Percentiles rank a stretch among this genome's conserved stretches.
Evolutionary conservation across 2,113 vertebrate species (phyloP).

Genomic region (Fulmarus glacialis): DNA sequence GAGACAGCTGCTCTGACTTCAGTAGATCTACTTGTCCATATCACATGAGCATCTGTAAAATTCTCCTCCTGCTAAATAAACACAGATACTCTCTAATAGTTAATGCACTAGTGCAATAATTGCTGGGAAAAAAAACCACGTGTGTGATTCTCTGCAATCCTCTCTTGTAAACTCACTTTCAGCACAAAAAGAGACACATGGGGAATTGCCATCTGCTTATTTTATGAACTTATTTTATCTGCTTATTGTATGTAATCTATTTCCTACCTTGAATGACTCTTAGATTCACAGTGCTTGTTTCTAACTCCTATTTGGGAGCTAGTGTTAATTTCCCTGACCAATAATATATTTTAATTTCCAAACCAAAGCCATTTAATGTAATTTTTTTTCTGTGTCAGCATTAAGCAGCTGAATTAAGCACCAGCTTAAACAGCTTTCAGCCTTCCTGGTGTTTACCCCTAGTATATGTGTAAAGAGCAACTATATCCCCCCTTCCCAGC

Average conservation of each 20-base stretch:
- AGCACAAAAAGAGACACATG: background rate
- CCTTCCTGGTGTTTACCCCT: background rate
- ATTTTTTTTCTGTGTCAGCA: background rate
- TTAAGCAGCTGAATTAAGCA: background rate
- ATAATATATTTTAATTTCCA: background rate
- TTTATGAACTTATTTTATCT: background rate
- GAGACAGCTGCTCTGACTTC: background rate
- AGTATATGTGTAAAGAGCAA: background rate
- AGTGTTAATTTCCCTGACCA: background rate
- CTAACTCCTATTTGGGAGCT: background rate
- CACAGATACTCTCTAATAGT: background rate
- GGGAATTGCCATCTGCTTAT: background rate
- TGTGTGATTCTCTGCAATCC: background rate
- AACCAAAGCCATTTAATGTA: background rate
- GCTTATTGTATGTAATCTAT: background rate
- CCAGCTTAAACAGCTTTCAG: background rate
- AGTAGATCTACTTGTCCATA: background rate
- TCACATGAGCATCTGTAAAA: background rate
- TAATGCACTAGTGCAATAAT: background rate
- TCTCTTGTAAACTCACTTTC: background rate
- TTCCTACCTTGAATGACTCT: background rate
- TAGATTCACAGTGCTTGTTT: background rate
- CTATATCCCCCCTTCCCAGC: background rate
- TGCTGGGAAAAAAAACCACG: rapidly evolving
- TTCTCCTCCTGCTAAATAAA: background rate